Evolutionary conservation across 1,140 invertebrate species (phyloP), one percentile per base, ranked within the genome.

Genomic region (Sesamia nonagrioides): DNA sequence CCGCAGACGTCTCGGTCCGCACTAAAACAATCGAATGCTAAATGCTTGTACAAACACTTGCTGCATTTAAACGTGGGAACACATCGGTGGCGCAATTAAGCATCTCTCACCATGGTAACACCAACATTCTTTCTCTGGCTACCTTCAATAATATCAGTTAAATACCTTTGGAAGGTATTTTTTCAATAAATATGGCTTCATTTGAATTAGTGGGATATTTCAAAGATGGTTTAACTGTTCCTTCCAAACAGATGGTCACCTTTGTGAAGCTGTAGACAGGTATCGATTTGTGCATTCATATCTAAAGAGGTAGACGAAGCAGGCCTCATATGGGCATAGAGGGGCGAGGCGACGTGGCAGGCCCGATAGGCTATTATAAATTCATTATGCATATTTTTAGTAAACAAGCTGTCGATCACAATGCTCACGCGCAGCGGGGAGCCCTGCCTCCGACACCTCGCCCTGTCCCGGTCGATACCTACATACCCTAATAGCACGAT

Each of bases 351-450:
- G 78, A 84, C 85, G 81, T 81, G 84, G 86, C 87, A 88, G 83
- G 77, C 83, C 27, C 84, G 86, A 88, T 85, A 87, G 86, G 87
- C 84, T 85, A 95, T 95, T 95, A 95, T 95, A 95, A 90, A 95
- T 95, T 95, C 93, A 95, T 95, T 95, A 94, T 95, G 93, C 93
- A 94, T 95, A 95, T 94, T 95, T 95, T 95, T 93, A 92, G 93
- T 95, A 95, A 95, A 95, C 93, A 95, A 92, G 91, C 92, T 95
- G 93, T 95, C 92, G 91, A 92, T 94, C 92, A 95, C 92, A 95
- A 95, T 94, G 88, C 85, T 68, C 85, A 63, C 81, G 86, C 92
- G 80, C 93, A 85, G 91, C 90, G 89, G 93, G 92, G 85, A 77
- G 88, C 90, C 82, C 85, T 88, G 86, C 89, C 91, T 86, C 90